A percentile compares a stretch with the other conserved stretches of the same genome.
Conservation (phyloP, 2,113 vertebrate genomes). For the Typhlomys cinereus region DNA sequence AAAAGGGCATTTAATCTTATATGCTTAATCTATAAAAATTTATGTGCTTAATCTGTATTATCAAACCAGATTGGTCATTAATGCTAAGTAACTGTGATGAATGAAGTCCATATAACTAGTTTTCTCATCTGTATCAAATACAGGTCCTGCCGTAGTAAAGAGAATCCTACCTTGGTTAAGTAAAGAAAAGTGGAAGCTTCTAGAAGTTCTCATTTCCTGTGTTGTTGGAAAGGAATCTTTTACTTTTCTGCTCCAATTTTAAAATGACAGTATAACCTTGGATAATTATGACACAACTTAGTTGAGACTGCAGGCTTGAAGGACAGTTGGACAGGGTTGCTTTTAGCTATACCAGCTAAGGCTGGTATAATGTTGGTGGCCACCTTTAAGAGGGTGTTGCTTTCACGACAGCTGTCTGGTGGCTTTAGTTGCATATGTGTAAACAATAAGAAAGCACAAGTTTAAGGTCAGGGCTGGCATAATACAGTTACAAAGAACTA, state of each 20-base stretch:
- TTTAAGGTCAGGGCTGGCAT: not conserved
- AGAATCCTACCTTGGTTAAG: not conserved
- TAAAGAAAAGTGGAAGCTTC: not conserved
- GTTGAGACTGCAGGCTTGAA: not conserved
- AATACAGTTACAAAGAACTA: not conserved
- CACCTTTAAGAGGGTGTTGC: not conserved
- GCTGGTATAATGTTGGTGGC: not conserved
- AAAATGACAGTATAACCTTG: not conserved
- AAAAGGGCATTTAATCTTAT: too few relatives aligned
- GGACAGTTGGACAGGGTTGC: not conserved
- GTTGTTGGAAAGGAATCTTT: not conserved
- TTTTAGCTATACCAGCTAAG: too few relatives aligned
- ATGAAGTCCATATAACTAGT: not conserved
- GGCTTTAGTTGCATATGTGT: not conserved
- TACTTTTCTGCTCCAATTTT: slow-evolving; percentile 21
- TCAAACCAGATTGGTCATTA: not conserved
- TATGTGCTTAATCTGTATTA: not conserved
- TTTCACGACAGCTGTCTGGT: not conserved
- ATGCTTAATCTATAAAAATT: too few relatives aligned
- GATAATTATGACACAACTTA: slow-evolving; percentile 39
- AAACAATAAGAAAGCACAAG: not conserved
- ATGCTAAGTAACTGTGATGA: not conserved
- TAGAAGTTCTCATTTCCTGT: not conserved
- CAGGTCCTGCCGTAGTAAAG: not conserved
- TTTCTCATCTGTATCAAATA: not conserved